Evolutionary conservation across 2,797 vertebrate genomes (phyloP).

Genomic region (Coracias cyanogaster): DNA sequence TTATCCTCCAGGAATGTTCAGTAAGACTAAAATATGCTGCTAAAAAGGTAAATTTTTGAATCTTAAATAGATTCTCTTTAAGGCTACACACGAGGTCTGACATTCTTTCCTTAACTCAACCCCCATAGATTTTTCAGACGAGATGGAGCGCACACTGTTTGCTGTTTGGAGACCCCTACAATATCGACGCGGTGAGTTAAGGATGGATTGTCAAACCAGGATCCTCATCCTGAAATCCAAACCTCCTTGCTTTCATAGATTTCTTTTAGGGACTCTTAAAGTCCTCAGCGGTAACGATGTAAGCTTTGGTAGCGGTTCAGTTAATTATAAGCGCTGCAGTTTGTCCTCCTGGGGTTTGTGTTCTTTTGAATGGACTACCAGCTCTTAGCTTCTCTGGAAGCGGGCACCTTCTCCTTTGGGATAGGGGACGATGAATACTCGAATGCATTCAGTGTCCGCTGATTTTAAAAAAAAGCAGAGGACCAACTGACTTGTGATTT

Average conservation of each 20-base stretch:
- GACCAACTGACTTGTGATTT: not conserved
- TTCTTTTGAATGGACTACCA: not conserved
- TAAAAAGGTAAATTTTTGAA: not conserved
- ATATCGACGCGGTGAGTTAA: conserved; percentile 78
- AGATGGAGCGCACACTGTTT: conserved; percentile 77
- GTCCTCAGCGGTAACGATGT: not conserved
- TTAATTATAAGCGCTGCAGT: not conserved
- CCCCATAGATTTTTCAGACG: conserved; percentile 74
- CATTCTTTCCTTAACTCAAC: conserved; percentile 46
- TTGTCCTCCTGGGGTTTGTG: rapidly evolving
- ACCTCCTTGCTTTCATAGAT: not conserved
- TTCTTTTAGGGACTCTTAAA: not conserved
- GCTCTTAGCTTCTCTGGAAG: not conserved
- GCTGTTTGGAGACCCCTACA: conserved; percentile 77
- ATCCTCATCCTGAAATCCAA: not conserved
- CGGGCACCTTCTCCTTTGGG: not conserved
- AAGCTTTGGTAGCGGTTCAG: not conserved
- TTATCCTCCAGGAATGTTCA: not conserved
- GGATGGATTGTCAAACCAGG: conserved; percentile 54
- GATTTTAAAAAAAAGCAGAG: not conserved
- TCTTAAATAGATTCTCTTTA: not conserved
- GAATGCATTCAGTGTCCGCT: not conserved
- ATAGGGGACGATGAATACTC: not conserved
- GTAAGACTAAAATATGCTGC: not conserved
- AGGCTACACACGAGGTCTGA: conserved; percentile 30